Evolutionary conservation across 2,113 vertebrate genomes (phyloP), one percentile per base, ranked within the genome.

Genomic region (Nothobranchius kuhntae): DNA sequence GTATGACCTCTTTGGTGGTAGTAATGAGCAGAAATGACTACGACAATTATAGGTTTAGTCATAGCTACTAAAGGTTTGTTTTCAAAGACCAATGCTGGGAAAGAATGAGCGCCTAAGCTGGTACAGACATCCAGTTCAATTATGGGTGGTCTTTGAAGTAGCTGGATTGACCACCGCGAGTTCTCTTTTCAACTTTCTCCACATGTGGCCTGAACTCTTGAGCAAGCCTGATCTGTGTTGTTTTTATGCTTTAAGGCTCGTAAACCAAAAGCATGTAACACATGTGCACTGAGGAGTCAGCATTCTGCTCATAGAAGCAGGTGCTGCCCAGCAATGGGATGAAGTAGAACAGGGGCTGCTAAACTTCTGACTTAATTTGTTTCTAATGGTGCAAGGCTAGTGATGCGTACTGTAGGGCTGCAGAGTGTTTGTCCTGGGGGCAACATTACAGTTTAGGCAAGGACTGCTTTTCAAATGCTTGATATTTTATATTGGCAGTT

Each of bases 111-210:
- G 10, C 9, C 3, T 8, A 40, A 40, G 53, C 12, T 6, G 13
- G 10, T 17, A 55, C 38, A 65, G 50, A 56, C 44, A 68, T 56
- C 46, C 44, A 57, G 62, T 70, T 44, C 30, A 73, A 69, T 73
- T 68, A 84, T 61, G 65, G 80, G 79, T 77, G 81, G 61, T 85
- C 82, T 86, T 82, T 86, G 67, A 85, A 83, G 72, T 14, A 38
- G 58, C 61, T 62, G 56, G 50, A 70, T 62, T 21, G 70, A 61
- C 71, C 57, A 17, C 36, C 55, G 51, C 45, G 73, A 73, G 60
- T 47, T 15, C 9, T 67, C 56, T 86, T 79, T 86, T 84, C 13
- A 46, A 52, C 73, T 73, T 65, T 70, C 62, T 62, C 74, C 46
- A 67, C 73, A 82, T 83, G 79, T 77, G 77, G 77, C 64, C 68